Evolutionary conservation across 2,888 invertebrate species (phyloP).

Genomic region (Calliphora vomitoria): DNA sequence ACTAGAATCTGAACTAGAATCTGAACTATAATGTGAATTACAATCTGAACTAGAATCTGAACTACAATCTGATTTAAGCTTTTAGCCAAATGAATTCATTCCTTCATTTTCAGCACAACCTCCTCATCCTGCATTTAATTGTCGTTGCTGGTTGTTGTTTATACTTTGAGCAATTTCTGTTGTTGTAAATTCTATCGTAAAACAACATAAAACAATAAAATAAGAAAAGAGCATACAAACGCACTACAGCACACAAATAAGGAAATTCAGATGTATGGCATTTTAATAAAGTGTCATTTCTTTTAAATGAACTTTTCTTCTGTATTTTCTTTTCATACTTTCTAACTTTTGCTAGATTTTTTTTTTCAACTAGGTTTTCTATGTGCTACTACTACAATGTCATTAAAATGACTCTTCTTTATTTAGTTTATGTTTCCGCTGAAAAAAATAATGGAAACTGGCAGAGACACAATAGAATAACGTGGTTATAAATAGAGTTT

Average conservation of each 20-base stretch:
- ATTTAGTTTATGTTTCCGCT: not conserved
- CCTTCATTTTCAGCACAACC: not conserved
- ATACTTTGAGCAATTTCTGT: not conserved
- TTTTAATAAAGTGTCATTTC: conserved; percentile 62
- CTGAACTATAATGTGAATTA: too few relatives aligned
- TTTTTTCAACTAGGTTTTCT: not conserved
- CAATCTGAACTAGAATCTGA: too few relatives aligned
- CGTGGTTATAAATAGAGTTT: not conserved
- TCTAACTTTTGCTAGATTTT: not conserved
- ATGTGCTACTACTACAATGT: not conserved
- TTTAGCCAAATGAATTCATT: not conserved
- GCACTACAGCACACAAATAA: not conserved
- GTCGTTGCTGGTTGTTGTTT: not conserved
- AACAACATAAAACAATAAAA: not conserved
- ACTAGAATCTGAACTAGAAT: too few relatives aligned
- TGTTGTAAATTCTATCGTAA: not conserved
- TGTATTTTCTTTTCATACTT: not conserved
- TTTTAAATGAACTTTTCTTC: conserved; percentile 14
- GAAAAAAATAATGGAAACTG: conserved; percentile 2
- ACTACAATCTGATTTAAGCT: too few relatives aligned
- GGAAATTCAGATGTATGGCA: conserved; percentile 2
- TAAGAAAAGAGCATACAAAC: not conserved
- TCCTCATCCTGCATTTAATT: not conserved
- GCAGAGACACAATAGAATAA: not conserved
- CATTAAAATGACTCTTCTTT: conserved; percentile 7